Percentiles rank a stretch among this genome's conserved stretches.
Conservation (phyloP, 2,113 vertebrate genomes). For the Thalassoma bifasciatum region DNA sequence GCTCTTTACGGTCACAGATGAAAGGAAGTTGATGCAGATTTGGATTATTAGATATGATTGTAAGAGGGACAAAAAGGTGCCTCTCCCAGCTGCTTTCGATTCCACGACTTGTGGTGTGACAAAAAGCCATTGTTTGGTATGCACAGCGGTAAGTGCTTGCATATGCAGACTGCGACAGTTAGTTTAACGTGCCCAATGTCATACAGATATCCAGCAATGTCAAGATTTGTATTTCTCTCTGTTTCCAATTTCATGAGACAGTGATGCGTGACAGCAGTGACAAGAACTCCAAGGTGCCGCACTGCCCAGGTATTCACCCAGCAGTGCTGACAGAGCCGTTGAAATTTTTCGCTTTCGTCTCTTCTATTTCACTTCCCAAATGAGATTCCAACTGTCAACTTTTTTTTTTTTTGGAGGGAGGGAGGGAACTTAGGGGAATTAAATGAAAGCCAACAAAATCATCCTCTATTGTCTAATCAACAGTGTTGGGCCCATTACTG, state of each 20-base stretch:
- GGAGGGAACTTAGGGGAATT: constrained; percentile 5
- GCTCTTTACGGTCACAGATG: constrained; percentile 42
- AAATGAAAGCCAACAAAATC: constrained; percentile 3
- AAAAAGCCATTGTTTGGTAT: constrained; percentile 63
- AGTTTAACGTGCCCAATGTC: constrained; percentile 75
- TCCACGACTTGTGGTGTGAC: constrained; percentile 10
- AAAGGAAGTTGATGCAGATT: constrained; percentile 58
- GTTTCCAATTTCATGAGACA: constrained; percentile 83
- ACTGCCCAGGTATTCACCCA: constrained; percentile 67
- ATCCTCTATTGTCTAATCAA: neutral
- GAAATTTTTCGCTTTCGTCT: constrained; percentile 30
- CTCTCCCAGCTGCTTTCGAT: constrained; percentile 23
- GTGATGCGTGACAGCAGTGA: constrained; percentile 79
- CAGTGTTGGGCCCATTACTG: too few species aligned
- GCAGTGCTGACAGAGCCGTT: constrained; percentile 62
- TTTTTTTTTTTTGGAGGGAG: constrained; percentile 39
- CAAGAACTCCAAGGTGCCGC: constrained; percentile 73
- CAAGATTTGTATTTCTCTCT: constrained; percentile 78
- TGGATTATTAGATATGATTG: constrained; percentile 64
- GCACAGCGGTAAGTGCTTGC: constrained; percentile 49
- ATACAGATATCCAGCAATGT: constrained; percentile 78
- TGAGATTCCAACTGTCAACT: constrained; percentile 63
- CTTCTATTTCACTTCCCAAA: constrained; percentile 59
- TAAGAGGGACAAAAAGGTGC: constrained; percentile 35
- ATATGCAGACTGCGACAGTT: constrained; percentile 54